Evolutionary conservation across 30 jellyfish, hydroid and myxozoan species (phyloP).

Genomic region (Pelagia noctiluca): DNA sequence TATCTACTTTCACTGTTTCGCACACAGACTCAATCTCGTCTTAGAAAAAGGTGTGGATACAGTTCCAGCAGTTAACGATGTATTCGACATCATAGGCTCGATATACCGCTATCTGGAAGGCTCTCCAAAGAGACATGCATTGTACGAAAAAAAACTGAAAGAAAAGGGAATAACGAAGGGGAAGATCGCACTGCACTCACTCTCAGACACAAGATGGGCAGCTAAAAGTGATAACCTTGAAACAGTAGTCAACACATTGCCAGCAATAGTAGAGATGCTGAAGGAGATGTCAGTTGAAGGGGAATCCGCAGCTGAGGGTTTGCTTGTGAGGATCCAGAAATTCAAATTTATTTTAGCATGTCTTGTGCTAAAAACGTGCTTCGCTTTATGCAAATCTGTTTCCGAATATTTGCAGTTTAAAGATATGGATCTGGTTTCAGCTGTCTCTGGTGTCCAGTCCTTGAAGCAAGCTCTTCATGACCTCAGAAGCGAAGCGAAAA

Average conservation of each 20-base stretch:
- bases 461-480: neutral
- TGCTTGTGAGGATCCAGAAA: constrained; percentile 2
- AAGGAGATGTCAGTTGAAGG: constrained; percentile 44
- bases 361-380: neutral
- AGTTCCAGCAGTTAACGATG: constrained; percentile 37
- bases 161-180: neutral
- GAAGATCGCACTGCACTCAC: constrained; percentile 42
- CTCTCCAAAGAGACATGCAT: constrained; percentile 55
- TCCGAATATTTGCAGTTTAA: neutral
- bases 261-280: constrained; percentile 33
- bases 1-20: constrained; percentile 38
- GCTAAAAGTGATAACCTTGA: constrained; percentile 37
- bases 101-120: constrained; percentile 58
- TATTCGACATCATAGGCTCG: constrained; percentile 46
- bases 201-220: constrained; percentile 56
- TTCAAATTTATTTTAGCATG: neutral
- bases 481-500: neutral
- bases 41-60: constrained; percentile 12
- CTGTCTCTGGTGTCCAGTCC: constrained; percentile 4
- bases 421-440: neutral
- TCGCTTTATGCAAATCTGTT: neutral
- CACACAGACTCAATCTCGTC: constrained; percentile 45
- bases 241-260: constrained; percentile 23
- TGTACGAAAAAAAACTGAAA: constrained; percentile 33
- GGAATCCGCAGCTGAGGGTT: constrained; percentile 2